These are phyloP conservation scores for Hycleus phaleratus DNA, from an alignment of 1,140 invertebrate genomes.

Conservation along the genomic window DNA sequence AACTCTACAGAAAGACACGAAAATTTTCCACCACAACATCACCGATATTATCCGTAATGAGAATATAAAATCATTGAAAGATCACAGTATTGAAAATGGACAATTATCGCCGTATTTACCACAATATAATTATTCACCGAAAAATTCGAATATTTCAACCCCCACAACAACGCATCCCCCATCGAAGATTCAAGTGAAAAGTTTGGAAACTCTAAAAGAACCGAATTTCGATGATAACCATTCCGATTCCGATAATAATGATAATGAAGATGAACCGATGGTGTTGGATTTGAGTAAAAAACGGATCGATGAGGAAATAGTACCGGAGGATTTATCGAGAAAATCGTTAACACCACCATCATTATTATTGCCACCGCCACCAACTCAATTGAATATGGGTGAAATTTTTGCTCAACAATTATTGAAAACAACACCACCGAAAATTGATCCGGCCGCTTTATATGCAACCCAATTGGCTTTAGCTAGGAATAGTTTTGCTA, in stretches of 20 bases:
- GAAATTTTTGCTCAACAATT: constrained; percentile 53
- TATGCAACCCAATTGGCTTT: constrained; percentile 49
- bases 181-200: constrained; percentile 55
- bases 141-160: background rate
- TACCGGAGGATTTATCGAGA: constrained; percentile 41
- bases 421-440: constrained; percentile 46
- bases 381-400: constrained; percentile 40
- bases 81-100: constrained; percentile 13
- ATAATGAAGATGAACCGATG: constrained; percentile 55
- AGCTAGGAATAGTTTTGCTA: constrained; percentile 41
- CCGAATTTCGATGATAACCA: constrained; percentile 39
- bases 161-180: constrained; percentile 18
- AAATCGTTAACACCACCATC: constrained; percentile 28
- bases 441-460: constrained; percentile 48
- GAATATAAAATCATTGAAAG: constrained; percentile 20
- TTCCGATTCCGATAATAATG: constrained; percentile 34
- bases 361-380: constrained; percentile 24
- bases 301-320: constrained; percentile 38
- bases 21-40: constrained; percentile 1
- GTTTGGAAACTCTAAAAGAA: constrained; percentile 51
- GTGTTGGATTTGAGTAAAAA: constrained; percentile 85
- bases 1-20: background rate
- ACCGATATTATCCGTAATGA: constrained; percentile 22
- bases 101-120: constrained; percentile 19
- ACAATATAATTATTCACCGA: constrained; percentile 17